Percentiles rank a stretch among this genome's conserved stretches.
These are phyloP conservation scores for Thera obeliscata DNA, from an alignment of 2,888 invertebrate species.

Conservation along the genomic window DNA sequence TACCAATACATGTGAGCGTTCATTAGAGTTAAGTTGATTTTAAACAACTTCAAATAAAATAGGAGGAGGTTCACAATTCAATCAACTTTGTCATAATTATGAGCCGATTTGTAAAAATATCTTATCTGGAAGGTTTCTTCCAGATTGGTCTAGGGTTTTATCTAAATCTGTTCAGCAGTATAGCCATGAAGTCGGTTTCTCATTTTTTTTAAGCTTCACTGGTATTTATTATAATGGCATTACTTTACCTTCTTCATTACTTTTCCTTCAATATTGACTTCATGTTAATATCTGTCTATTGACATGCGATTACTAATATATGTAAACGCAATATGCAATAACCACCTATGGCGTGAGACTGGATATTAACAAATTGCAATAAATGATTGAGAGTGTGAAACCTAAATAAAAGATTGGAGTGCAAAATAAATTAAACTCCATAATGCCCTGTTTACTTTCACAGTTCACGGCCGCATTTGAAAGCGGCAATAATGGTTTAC, in stretches of 20 bases:
- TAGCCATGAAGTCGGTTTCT: too few species aligned
- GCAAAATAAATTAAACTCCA: conserved; percentile 57
- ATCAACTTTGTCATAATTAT: too few species aligned
- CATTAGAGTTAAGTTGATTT: conserved; percentile 31
- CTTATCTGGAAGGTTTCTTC: too few species aligned
- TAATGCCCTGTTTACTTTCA: conserved; percentile 70
- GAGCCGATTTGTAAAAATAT: too few species aligned
- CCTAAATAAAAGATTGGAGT: conserved; percentile 51
- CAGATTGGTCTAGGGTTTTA: too few species aligned
- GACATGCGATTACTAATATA: conserved; percentile 22
- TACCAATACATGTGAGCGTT: conserved; percentile 33
- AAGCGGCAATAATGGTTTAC: conserved; percentile 43
- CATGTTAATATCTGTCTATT: conserved; percentile 14
- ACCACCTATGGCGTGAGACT: neutral
- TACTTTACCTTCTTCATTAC: too few species aligned
- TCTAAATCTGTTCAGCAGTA: too few species aligned
- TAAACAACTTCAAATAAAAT: too few species aligned
- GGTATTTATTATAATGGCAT: too few species aligned
- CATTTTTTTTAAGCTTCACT: too few species aligned
- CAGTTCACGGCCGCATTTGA: conserved; percentile 69
- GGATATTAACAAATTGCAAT: conserved; percentile 35
- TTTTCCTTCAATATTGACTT: too few species aligned
- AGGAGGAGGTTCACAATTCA: too few species aligned
- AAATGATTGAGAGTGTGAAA: conserved; percentile 33
- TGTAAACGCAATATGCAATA: conserved; percentile 14